Conservation (phyloP, 35 echinoderm and acorn worm species). For the Apostichopus japonicus region DNA sequence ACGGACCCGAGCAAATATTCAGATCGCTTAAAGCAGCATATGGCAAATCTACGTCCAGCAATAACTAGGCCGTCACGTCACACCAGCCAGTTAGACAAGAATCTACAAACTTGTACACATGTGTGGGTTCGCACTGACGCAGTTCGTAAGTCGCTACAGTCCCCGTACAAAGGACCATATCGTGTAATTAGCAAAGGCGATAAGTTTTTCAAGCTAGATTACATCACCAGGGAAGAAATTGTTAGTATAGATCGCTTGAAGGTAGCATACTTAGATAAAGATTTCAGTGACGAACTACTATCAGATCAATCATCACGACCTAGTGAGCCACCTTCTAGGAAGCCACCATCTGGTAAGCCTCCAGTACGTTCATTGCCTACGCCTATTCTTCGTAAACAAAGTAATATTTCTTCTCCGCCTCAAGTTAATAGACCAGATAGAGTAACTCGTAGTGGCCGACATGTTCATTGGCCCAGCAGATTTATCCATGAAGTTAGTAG, state of each 20-base stretch:
- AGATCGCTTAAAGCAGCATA: conserved; percentile 47
- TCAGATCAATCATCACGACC: too few species aligned
- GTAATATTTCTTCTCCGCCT: not conserved
- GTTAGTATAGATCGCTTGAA: conserved; percentile 1
- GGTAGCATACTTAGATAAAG: not conserved
- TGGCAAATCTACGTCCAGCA: not conserved
- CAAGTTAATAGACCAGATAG: not conserved
- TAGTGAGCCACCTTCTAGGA: not conserved
- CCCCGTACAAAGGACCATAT: conserved; percentile 31
- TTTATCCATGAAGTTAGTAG: not conserved
- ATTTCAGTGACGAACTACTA: too few species aligned
- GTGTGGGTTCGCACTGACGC: conserved; percentile 19
- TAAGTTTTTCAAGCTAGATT: not conserved
- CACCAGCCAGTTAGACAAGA: not conserved
- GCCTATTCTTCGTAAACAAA: not conserved
- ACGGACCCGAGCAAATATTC: too few species aligned
- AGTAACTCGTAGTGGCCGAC: conserved; percentile 7
- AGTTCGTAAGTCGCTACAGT: not conserved
- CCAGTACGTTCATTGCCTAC: not conserved
- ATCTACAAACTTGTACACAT: not conserved
- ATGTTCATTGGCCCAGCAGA: conserved; percentile 13
- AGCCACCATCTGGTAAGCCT: not conserved
- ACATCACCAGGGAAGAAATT: not conserved
- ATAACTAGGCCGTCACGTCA: not conserved
- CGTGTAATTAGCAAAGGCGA: not conserved